Percentiles rank a stretch among this genome's conserved stretches.
Conservation (phyloP, 2,797 vertebrate genomes). For the Pangasius djambal region DNA sequence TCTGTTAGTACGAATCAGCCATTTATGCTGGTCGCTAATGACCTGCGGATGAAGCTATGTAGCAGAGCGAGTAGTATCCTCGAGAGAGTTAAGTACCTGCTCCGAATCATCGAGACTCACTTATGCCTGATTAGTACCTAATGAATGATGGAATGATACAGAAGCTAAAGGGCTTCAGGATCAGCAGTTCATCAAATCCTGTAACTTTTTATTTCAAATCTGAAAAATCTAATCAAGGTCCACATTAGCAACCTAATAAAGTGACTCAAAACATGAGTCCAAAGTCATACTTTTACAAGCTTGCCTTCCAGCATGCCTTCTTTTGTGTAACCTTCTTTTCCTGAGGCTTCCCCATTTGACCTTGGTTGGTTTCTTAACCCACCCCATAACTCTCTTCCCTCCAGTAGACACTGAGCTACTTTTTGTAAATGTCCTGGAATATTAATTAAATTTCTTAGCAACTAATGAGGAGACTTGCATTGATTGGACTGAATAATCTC, state of each 20-base stretch:
- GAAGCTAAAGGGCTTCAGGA: neutral
- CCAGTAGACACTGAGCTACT: conserved; percentile 28
- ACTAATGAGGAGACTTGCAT: conserved; percentile 52
- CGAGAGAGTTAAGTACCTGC: conserved; percentile 16
- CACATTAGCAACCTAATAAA: neutral
- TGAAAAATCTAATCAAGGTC: neutral
- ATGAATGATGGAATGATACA: conserved; percentile 43
- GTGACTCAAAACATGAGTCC: neutral
- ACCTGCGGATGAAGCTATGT: neutral
- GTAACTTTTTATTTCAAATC: neutral
- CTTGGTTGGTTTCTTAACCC: neutral
- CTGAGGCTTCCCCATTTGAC: neutral
- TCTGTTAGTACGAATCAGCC: conserved; percentile 53
- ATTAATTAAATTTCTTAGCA: conserved; percentile 59
- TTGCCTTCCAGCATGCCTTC: neutral
- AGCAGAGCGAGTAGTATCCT: conserved; percentile 11
- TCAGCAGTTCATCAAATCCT: neutral
- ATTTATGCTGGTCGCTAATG: conserved; percentile 18
- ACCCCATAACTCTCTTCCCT: neutral
- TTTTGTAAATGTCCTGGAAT: conserved; percentile 41
- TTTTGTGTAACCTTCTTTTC: neutral
- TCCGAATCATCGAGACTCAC: neutral
- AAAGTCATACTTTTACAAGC: neutral
- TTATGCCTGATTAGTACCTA: conserved; percentile 41
- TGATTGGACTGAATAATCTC: conserved; percentile 56